A percentile compares a stretch with the other conserved stretches of the same genome.
phyloP scores from a whole-genome alignment of 2,113 vertebrate species.

The Mugil cephalus region DNA sequence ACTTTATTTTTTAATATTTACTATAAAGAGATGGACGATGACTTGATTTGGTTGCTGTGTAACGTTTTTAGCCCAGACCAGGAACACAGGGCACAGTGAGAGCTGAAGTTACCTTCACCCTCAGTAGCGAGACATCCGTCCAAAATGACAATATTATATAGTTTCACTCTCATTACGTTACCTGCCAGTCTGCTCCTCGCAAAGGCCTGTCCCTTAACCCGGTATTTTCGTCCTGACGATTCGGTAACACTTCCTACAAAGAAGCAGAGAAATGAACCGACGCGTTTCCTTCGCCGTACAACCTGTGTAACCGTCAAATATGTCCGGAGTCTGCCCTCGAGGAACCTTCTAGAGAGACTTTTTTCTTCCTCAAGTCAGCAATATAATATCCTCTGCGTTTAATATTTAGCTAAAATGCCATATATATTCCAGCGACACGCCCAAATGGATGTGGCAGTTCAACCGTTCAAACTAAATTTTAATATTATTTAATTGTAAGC shows the following conservation, averaged over 20 bases:
- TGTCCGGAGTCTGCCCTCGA: constrained; percentile 18
- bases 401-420: too few relatives aligned
- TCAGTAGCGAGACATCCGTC: background rate
- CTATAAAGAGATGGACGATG: background rate
- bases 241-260: constrained; percentile 16
- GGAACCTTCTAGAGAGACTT: constrained; percentile 20
- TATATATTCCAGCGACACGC: too few relatives aligned
- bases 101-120: constrained; percentile 20
- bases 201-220: background rate
- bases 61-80: background rate
- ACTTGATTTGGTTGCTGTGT: background rate
- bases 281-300: background rate
- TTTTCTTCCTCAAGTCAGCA: too few relatives aligned
- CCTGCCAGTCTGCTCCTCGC: constrained; percentile 17
- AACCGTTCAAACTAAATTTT: too few relatives aligned
- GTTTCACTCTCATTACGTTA: constrained; percentile 10
- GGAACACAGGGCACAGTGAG: background rate
- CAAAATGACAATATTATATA: background rate
- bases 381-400: background rate
- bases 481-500: too few relatives aligned
- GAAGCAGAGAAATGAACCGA: background rate
- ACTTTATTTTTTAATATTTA: background rate
- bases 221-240: background rate
- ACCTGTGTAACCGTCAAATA: constrained; percentile 51
- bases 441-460: too few relatives aligned